phyloP scores from a whole-genome alignment of 2,113 vertebrate genomes.

The Eulemur macaco region DNA sequence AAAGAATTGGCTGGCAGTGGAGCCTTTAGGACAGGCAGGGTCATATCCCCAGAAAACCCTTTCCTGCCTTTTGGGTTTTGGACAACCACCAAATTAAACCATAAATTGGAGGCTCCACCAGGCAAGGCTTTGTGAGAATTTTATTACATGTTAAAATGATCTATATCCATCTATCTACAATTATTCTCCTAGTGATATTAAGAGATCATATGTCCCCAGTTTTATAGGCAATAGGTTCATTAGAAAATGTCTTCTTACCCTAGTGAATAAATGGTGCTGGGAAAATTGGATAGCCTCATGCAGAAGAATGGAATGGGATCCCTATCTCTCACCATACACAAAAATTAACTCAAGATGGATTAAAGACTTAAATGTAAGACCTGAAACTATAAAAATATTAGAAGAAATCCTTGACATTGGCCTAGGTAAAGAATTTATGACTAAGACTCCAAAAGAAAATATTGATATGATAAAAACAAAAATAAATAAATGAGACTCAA shows the following conservation, averaged over 20 bases:
- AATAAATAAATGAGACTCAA: no score
- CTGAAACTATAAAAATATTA: no score
- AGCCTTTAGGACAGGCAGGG: neutral
- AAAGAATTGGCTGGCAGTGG: neutral
- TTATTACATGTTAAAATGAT: neutral
- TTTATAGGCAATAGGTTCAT: neutral
- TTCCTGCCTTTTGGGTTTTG: neutral
- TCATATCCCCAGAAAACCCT: neutral
- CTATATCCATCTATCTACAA: neutral
- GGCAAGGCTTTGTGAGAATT: neutral
- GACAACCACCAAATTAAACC: neutral
- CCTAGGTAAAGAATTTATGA: no score
- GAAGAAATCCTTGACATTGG: no score
- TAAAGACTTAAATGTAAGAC: no score
- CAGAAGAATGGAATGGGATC: no score
- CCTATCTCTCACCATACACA: no score
- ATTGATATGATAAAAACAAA: no score
- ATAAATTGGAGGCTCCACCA: neutral
- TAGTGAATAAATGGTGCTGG: no score
- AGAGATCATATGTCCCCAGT: neutral
- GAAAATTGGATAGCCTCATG: no score
- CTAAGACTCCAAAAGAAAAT: no score
- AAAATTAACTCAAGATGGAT: no score
- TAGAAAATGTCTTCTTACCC: neutral
- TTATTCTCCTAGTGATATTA: neutral